Evolutionary conservation across 2,888 invertebrate species (phyloP).

Genomic region (Dichetophora obliterata): DNA sequence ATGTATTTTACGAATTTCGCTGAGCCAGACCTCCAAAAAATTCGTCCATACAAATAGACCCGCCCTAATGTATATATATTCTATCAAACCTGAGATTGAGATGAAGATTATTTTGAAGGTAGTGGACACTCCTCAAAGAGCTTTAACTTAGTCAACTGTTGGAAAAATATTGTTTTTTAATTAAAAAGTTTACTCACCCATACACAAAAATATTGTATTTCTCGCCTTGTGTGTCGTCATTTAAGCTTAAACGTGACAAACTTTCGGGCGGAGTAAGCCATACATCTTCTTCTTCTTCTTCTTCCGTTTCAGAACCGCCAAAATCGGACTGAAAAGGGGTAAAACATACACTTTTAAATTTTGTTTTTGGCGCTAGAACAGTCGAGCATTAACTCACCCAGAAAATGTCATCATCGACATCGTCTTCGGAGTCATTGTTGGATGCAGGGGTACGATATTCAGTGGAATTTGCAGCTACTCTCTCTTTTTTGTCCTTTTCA

Average conservation of each 20-base stretch:
- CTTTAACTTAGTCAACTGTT: too few relatives aligned
- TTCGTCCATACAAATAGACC: too few relatives aligned
- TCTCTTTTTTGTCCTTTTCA: conserved; percentile 21
- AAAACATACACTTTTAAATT: background rate
- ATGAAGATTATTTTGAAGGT: too few relatives aligned
- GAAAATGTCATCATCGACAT: conserved; percentile 58
- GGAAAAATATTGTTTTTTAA: background rate
- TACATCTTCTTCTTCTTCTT: conserved; percentile 68
- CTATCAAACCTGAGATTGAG: too few relatives aligned
- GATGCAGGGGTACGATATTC: conserved; percentile 41
- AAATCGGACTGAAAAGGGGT: conserved; percentile 54
- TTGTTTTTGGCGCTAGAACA: background rate
- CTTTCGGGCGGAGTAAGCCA: conserved; percentile 77
- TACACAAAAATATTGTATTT: conserved; percentile 73
- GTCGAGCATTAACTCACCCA: conserved; percentile 54
- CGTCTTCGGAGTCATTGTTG: conserved; percentile 46
- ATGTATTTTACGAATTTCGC: too few relatives aligned
- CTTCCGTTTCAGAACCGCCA: conserved; percentile 57
- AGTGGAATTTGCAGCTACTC: conserved; percentile 27
- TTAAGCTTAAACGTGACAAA: conserved; percentile 57
- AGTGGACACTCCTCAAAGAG: too few relatives aligned
- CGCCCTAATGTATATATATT: too few relatives aligned
- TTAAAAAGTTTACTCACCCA: conserved; percentile 73
- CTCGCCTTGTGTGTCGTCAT: conserved; percentile 64
- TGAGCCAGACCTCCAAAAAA: too few relatives aligned